phyloP scores from a whole-genome alignment of 2,888 invertebrate species.

The Tridacna crocea region DNA sequence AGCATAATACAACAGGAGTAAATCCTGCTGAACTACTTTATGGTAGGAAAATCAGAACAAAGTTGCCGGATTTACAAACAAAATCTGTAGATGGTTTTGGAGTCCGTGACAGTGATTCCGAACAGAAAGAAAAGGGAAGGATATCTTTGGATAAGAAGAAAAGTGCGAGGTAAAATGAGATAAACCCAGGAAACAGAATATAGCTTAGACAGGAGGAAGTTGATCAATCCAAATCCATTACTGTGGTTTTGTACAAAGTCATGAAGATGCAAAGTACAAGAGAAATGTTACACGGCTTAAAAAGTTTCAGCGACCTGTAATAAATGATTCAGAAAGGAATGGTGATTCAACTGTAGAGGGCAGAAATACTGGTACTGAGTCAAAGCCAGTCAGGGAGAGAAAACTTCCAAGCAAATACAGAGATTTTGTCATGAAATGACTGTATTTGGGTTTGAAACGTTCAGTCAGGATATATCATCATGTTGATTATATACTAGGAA shows the following conservation, averaged over 20 bases:
- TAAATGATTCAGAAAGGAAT: too few relatives aligned
- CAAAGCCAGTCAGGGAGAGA: too few relatives aligned
- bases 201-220: conserved; percentile 22
- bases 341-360: too few relatives aligned
- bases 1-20: conserved; percentile 50
- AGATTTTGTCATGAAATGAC: too few relatives aligned
- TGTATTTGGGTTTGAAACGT: too few relatives aligned
- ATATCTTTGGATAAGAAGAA: not conserved
- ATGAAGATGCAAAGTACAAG: too few relatives aligned
- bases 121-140: conserved; percentile 23
- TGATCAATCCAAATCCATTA: conserved; percentile 1
- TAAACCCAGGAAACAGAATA: conserved; percentile 40
- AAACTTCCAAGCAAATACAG: too few relatives aligned
- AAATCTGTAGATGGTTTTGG: conserved; percentile 10
- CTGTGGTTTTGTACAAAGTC: not conserved
- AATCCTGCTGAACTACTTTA: conserved; percentile 54
- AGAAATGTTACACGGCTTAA: too few relatives aligned
- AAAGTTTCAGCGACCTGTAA: too few relatives aligned
- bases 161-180: conserved; percentile 25
- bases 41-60: conserved; percentile 48
- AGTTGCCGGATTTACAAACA: conserved; percentile 39
- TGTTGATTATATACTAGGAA: too few relatives aligned
- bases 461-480: too few relatives aligned
- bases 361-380: too few relatives aligned
- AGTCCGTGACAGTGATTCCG: conserved; percentile 39